Base-by-base conservation (phyloP, 35 echinoderm and acorn worm species). In the Holothuria glaberrima region DNA sequence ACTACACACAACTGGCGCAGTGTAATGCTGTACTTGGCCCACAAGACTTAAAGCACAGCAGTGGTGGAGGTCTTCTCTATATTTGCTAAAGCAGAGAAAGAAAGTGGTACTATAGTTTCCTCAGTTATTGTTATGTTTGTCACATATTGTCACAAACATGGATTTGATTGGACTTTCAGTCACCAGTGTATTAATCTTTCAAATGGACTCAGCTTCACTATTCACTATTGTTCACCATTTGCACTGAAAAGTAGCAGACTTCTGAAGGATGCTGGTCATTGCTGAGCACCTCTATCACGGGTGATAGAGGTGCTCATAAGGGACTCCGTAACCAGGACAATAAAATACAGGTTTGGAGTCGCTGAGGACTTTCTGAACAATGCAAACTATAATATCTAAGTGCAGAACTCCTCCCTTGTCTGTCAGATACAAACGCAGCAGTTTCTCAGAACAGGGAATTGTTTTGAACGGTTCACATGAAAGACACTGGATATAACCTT, bases 221-320 rank as follows among this genome's bases (percentile, higher is more conserved):
- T n/a, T n/a, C n/a, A n/a, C n/a, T n/a, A n/a, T n/a, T n/a, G n/a
- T 75, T 21, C 10, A 63, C 3, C 20, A 79, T 30, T 59, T 14
- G 1, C 14, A 6, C 12, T 30, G 79, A 73, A 27, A 89, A 89
- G 57, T 90, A 71, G n/a, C 58, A 48, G 14, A 90, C 32, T 90
- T 77, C 70, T 5, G 88, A 35, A 4, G 88, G 27, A 29, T 90
- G 71, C 10, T 90, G 58, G 22, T 89, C 88, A 59, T 78, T 90
- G 12, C 45, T 30, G 0, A 90, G 25, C 54, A 90, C 59, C 32
- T 90, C 88, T 6, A 50, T 48, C 36, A 90, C 70, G 13, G 65
- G 68, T 29, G 75, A 27, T 24, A 38, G 67, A 29, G 33, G 67
- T 57, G 22, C 35, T 20, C 3, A 54, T 6, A 1, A 48, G 87